phyloP scores from a whole-genome alignment of 1,140 invertebrate species.

The Lepidurus packardi region DNA sequence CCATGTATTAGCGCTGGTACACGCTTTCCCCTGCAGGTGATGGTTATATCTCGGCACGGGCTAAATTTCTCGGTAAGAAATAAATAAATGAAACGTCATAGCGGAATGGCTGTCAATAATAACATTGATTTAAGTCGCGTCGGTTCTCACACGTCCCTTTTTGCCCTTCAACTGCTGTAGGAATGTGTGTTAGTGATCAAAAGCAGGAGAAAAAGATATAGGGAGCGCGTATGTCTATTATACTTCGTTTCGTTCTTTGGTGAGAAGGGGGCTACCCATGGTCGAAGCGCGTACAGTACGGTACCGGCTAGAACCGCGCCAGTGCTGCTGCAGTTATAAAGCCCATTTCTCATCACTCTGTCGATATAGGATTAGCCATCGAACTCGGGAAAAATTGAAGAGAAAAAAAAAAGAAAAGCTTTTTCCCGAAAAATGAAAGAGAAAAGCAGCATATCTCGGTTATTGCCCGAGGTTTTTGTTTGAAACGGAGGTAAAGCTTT shows the following conservation, averaged over 20 bases:
- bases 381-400: not conserved
- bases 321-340: conserved; percentile 13
- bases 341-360: conserved; percentile 21
- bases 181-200: too few relatives aligned
- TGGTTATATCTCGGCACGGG: not conserved
- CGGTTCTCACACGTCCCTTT: not conserved
- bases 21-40: not conserved
- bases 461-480: conserved; percentile 8
- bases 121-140: not conserved
- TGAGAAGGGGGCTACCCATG: too few relatives aligned
- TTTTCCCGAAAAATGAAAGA: too few relatives aligned
- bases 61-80: too few relatives aligned
- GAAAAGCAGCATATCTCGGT: not conserved
- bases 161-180: too few relatives aligned
- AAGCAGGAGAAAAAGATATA: too few relatives aligned
- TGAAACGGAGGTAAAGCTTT: not conserved
- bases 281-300: not conserved
- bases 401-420: not conserved
- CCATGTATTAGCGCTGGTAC: not conserved
- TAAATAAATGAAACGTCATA: not conserved
- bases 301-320: not conserved
- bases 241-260: too few relatives aligned
- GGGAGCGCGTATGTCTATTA: too few relatives aligned
- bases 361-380: not conserved
- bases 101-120: not conserved